Conservation (phyloP, 1,140 invertebrate genomes). For the Brachionus calyciflorus region DNA sequence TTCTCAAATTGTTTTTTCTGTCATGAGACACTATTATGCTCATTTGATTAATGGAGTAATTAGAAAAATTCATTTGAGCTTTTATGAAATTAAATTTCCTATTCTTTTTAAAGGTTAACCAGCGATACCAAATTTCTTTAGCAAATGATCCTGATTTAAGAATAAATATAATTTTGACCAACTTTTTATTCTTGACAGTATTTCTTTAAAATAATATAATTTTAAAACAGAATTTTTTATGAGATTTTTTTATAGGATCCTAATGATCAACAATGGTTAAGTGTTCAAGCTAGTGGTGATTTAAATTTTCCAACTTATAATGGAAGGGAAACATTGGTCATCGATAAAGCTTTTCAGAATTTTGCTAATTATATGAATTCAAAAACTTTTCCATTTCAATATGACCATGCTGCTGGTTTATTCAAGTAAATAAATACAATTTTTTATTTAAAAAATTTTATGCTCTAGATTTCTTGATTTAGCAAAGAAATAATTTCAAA, state of each 20-base stretch:
- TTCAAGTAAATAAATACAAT: neutral
- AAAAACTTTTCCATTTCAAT: neutral
- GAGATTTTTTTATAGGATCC: neutral
- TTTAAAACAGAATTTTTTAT: neutral
- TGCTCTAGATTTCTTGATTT: neutral
- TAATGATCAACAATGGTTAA: slow-evolving; percentile 6
- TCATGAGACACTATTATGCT: slow-evolving; percentile 32
- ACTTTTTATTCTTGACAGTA: slow-evolving; percentile 21
- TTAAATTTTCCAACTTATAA: neutral
- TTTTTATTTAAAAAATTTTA: neutral
- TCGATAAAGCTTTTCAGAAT: neutral
- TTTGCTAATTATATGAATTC: slow-evolving; percentile 37
- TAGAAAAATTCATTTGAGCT: neutral
- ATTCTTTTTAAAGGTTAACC: neutral
- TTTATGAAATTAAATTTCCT: neutral
- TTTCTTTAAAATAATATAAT: neutral
- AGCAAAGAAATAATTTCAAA: slow-evolving; percentile 15
- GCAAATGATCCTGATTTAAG: slow-evolving; percentile 14
- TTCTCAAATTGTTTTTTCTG: neutral
- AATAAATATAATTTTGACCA: slow-evolving; percentile 24
- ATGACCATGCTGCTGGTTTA: slow-evolving; percentile 36
- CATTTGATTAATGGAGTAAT: slow-evolving; percentile 19
- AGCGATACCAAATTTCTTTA: slow-evolving; percentile 9
- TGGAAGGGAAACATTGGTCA: slow-evolving; percentile 9
- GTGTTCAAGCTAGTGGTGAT: neutral